Conservation (phyloP, 2,888 invertebrate species). For the Entomobrya multifasciata region DNA sequence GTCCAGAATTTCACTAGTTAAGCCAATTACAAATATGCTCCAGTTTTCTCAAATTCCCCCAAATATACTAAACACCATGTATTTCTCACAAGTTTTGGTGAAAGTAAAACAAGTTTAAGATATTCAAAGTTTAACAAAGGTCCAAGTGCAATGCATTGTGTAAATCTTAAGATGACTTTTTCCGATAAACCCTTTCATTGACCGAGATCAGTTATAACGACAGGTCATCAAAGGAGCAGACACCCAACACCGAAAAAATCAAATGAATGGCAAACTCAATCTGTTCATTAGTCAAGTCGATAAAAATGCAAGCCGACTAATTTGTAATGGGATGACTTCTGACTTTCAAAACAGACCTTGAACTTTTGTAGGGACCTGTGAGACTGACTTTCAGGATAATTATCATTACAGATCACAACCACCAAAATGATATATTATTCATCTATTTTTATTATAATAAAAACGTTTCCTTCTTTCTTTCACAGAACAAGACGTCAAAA, state of each 20-base stretch:
- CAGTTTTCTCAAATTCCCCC: background rate
- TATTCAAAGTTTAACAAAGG: constrained; percentile 1
- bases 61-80: background rate
- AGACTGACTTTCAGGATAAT: background rate
- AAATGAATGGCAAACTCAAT: background rate
- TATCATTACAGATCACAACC: background rate
- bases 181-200: constrained; percentile 41
- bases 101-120: too few relatives aligned
- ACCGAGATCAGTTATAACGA: constrained; percentile 39
- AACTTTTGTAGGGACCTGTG: constrained; percentile 37
- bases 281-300: background rate
- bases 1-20: background rate
- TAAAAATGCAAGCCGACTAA: background rate
- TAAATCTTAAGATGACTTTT: background rate
- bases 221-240: constrained; percentile 50
- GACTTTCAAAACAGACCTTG: background rate
- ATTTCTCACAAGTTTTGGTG: too few relatives aligned
- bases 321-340: background rate
- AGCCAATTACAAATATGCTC: background rate
- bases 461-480: too few relatives aligned
- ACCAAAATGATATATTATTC: background rate
- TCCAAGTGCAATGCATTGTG: constrained; percentile 5
- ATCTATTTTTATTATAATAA: background rate
- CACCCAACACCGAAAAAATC: background rate
- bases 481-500: background rate